Base-by-base conservation (phyloP, 2,113 vertebrate genomes). In the Psittacula cyanocephala region DNA sequence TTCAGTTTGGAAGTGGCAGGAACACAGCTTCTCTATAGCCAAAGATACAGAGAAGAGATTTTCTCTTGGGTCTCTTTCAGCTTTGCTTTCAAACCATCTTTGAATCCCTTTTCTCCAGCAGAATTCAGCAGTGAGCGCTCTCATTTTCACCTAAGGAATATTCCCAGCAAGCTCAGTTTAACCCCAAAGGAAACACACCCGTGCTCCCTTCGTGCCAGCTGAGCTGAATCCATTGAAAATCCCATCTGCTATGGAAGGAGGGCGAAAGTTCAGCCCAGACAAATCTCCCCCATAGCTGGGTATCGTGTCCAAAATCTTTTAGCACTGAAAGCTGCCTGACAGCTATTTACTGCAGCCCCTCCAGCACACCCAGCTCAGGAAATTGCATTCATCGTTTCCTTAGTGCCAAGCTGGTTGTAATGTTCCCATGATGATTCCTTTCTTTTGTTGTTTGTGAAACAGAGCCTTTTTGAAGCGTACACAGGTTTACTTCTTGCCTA, bases 361-460 rank as follows among this genome's bases (percentile, higher is more conserved):
- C 74, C 88, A 84, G 89, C 88, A 71, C 87, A 72, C 44, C 63
- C 62, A 93, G 88, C 80, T 94, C 96, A 97, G 96, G 96, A 97
- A 96, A 97, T 96, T 76, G 82, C 90, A 79, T 76, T 94, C 96
- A 94, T 94, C 86, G 96, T 94, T 95, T 93, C 83, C 88, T 87
- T 79, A 90, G 62, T 86, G 88, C 88, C 96, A 96, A 95, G 62
- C 0, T 6, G 77, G 68, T 83, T 88, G 39, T 91, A 62, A 71
- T 94, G 96, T 95, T 92, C 92, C 60, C 92, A 94, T 72, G 92
- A 41, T 81, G 84, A 71, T 88, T 84, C 49, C 31, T 75, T 65
- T 88, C 91, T 69, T 10, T n/a, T 78, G 64, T 50, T 90, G 76
- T 64, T 91, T 84, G 57, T 64, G 80, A 93, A 88, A 86, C n/a